Evolutionary conservation across 92 coral and sea anemone species (phyloP).

Genomic region (Heliopora coerulea): DNA sequence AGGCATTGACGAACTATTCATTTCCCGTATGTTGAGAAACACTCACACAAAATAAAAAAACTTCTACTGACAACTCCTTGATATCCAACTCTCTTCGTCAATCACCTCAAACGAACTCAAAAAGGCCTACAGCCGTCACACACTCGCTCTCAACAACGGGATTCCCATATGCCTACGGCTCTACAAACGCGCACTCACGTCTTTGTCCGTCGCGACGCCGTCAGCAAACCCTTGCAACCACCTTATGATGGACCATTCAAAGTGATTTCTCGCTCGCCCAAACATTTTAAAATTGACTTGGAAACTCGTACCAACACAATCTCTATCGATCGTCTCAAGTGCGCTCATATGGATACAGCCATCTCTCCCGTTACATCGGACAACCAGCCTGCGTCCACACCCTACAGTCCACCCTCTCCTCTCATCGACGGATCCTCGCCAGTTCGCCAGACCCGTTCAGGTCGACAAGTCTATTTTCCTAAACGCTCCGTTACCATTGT

Average conservation of each 20-base stretch:
- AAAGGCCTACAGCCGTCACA: background rate
- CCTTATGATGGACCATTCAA: conserved; percentile 35
- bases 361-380: no score
- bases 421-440: background rate
- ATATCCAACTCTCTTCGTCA: no score
- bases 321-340: conserved; percentile 15
- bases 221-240: conserved; percentile 23
- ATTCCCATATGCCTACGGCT: background rate
- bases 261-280: conserved; percentile 7
- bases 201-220: conserved; percentile 21
- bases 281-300: conserved; percentile 27
- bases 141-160: background rate
- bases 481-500: background rate
- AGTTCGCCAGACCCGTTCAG: conserved; percentile 20
- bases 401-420: background rate
- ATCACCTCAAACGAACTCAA: conserved; percentile 4
- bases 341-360: conserved; percentile 14
- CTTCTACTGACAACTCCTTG: no score
- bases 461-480: conserved; percentile 28
- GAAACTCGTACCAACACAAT: conserved; percentile 3
- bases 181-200: conserved; percentile 18
- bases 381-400: no score
- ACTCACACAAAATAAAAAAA: no score
- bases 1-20: no score
- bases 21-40: no score